These are phyloP conservation scores for Drosophila eohydei DNA, from an alignment of 2,888 invertebrate genomes.

Conservation along the genomic window DNA sequence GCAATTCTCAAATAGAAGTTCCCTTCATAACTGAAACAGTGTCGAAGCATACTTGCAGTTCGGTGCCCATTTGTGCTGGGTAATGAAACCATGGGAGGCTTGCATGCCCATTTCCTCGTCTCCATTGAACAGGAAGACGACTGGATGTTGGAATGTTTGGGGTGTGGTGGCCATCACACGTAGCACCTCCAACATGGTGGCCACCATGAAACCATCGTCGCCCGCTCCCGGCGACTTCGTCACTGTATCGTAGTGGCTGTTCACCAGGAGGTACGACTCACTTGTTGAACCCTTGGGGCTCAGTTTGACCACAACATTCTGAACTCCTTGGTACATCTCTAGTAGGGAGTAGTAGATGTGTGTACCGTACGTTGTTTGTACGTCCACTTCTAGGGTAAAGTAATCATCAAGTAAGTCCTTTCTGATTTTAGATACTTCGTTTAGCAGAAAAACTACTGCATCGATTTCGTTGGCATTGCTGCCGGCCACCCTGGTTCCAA, in stretches of 20 bases:
- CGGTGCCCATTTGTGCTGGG: conserved; percentile 92
- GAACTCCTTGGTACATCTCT: conserved; percentile 79
- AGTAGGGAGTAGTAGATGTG: conserved; percentile 63
- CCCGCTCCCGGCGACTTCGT: conserved; percentile 91
- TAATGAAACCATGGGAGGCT: conserved; percentile 89
- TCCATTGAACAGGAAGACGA: conserved; percentile 89
- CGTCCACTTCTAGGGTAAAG: conserved; percentile 77
- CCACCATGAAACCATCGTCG: conserved; percentile 88
- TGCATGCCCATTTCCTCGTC: conserved; percentile 88
- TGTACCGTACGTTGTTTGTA: conserved; percentile 78
- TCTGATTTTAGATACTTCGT: conserved; percentile 70
- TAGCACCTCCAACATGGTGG: conserved; percentile 88
- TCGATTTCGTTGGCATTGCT: conserved; percentile 89
- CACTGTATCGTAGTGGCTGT: conserved; percentile 93
- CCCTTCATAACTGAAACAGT: not conserved
- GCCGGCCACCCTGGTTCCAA: conserved; percentile 90
- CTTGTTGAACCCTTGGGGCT: conserved; percentile 70
- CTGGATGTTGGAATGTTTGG: conserved; percentile 85
- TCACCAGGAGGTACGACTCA: conserved; percentile 87
- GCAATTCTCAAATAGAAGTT: not conserved
- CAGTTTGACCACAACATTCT: conserved; percentile 82
- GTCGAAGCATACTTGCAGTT: conserved; percentile 86
- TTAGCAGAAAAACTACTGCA: conserved; percentile 85
- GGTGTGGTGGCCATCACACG: conserved; percentile 82
- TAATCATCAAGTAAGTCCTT: conserved; percentile 66